Evolutionary conservation across 64 coral and sea anemone genomes (phyloP), one percentile per base, ranked within the genome.

Genomic region (Stichodactyla mertensii): DNA sequence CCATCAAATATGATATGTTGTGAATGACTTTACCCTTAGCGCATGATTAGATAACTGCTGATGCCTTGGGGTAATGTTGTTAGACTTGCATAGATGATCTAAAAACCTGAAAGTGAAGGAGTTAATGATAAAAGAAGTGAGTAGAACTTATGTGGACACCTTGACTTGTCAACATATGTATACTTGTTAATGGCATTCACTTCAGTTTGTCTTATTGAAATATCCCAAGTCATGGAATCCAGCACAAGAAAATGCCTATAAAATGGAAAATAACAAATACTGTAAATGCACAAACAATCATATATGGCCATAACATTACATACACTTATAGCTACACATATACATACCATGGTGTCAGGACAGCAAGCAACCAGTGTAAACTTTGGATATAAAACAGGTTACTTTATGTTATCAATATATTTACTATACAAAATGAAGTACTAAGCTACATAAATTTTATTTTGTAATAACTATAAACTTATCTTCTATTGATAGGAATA

Each of bases 331-430:
- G 14, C 31, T 52, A 80, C 15, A 78, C 4, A 78, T 53, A 82
- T 80, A 61, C 87, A 61, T 88, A 88, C 87, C 87, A 88, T 23
- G 87, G 87, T 57, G 87, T 88, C 55, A 87, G 71, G 71, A 87
- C 70, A 87, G 70, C 86, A 71, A 87, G 52, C 14, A 78, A 70
- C 86, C 87, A 82, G 61, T 82, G 87, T 60, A 88, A 82, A 81
- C 77, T 88, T 54, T 27, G 45, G n/a, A 87, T 18, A 59, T 80
- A 88, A 62, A 67, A 71, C 0, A 71, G 24, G 66, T 71, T 71
- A 71, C 66, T 71, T 4, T 64, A 71, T 71, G 20, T 23, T 71
- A 23, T 24, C 20, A 70, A 7, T 70, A 23, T 4, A 22, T 62
- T 62, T 62, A 62, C 5, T 62, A 70, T 26, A 70, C 5, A 6